phyloP scores from a whole-genome alignment of 2,113 vertebrate species.

The Coptodon bakossiorum region DNA sequence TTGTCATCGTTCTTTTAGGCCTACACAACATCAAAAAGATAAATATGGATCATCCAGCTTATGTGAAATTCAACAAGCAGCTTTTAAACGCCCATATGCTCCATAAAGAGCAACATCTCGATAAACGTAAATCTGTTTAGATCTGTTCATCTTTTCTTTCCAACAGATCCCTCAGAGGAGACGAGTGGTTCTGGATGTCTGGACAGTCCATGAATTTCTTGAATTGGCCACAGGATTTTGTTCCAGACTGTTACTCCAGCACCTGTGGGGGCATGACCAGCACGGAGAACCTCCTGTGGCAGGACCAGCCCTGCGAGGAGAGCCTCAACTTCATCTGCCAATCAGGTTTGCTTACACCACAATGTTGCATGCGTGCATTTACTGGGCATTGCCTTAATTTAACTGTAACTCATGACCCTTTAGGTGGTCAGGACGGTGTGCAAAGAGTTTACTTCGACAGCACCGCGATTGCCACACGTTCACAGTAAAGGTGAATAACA shows the following conservation, averaged over 20 bases:
- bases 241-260: rapidly evolving
- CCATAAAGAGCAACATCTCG: not conserved
- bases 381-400: not conserved
- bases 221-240: not conserved
- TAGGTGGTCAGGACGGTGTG: not conserved
- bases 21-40: not conserved
- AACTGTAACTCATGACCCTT: not conserved
- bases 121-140: not conserved
- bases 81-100: not conserved
- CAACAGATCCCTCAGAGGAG: not conserved
- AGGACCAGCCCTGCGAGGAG: not conserved
- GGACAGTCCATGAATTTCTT: not conserved
- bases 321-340: not conserved
- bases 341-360: not conserved
- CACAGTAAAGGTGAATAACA: not conserved
- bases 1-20: not conserved
- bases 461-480: not conserved
- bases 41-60: not conserved
- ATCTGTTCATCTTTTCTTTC: not conserved
- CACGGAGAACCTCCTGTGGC: rapidly evolving
- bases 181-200: not conserved
- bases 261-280: not conserved
- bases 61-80: not conserved
- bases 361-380: not conserved
- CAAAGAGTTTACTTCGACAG: not conserved